phyloP scores from a whole-genome alignment of 2,113 vertebrate genomes.

The Cnemophilus loriae region DNA sequence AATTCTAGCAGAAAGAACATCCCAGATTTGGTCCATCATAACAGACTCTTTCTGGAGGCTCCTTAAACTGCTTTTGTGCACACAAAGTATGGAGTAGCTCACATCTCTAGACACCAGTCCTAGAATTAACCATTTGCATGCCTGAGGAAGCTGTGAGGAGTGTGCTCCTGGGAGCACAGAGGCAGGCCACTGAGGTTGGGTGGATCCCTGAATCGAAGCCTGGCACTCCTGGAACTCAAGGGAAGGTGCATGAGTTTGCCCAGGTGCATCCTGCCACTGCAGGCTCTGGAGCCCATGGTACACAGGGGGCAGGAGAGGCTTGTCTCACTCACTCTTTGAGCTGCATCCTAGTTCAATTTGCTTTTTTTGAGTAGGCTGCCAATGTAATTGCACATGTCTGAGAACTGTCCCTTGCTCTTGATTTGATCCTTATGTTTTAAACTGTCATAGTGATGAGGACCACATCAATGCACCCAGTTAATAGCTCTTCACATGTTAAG shows the following conservation, averaged over 20 bases:
- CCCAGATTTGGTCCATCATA: not conserved
- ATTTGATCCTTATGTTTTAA: not conserved
- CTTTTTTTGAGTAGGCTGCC: not conserved
- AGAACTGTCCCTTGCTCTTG: not conserved
- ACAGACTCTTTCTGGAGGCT: not conserved
- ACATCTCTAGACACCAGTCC: not conserved
- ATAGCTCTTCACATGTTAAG: not conserved
- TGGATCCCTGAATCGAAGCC: not conserved
- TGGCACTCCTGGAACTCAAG: not conserved
- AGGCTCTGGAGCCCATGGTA: not conserved
- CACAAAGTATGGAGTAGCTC: not conserved
- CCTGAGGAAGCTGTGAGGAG: not conserved
- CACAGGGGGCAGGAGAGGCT: not conserved
- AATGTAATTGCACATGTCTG: not conserved
- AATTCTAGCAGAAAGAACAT: not conserved
- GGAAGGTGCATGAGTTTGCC: not conserved
- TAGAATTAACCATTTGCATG: not conserved
- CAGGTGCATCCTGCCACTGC: not conserved
- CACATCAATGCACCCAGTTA: not conserved
- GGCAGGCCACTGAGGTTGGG: accelerated
- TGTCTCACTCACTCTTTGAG: not conserved
- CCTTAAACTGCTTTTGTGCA: not conserved
- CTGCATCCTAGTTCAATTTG: not conserved
- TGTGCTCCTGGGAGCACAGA: not conserved
- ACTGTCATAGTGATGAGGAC: not conserved